These are phyloP conservation scores for Chiridota heheva DNA, from an alignment of 35 echinoderm and acorn worm genomes.

Conservation along the genomic window DNA sequence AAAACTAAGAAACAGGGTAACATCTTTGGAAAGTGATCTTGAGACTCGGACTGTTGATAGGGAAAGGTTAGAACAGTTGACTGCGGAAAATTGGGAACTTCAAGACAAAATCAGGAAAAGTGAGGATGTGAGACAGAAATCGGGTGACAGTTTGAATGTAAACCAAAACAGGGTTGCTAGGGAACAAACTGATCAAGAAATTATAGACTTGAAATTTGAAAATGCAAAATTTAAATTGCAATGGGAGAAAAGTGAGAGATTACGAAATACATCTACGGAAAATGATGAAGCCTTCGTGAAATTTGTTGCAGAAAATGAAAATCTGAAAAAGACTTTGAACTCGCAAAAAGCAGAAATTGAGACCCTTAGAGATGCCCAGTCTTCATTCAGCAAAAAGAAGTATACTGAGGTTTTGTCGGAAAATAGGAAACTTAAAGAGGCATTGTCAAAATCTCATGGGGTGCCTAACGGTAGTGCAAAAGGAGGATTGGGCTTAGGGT, in stretches of 20 bases:
- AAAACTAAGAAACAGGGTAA: slow-evolving; percentile 34
- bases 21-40: slow-evolving; percentile 33
- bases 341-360: slow-evolving; percentile 29
- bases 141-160: slow-evolving; percentile 10
- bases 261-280: slow-evolving; percentile 5
- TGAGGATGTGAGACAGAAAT: slow-evolving; percentile 17
- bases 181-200: slow-evolving; percentile 54
- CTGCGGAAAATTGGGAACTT: slow-evolving; percentile 49
- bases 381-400: slow-evolving; percentile 34
- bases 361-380: neutral
- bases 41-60: slow-evolving; percentile 25
- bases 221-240: slow-evolving; percentile 31
- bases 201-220: slow-evolving; percentile 42
- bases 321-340: slow-evolving; percentile 39
- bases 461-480: slow-evolving; percentile 29
- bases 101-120: slow-evolving; percentile 44
- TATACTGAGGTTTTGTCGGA: slow-evolving; percentile 61
- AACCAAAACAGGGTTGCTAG: slow-evolving; percentile 5
- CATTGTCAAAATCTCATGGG: neutral
- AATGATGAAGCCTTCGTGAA: slow-evolving; percentile 1
- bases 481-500: neutral
- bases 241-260: neutral
- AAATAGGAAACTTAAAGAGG: slow-evolving; percentile 71
- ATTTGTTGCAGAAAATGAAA: slow-evolving; percentile 28
- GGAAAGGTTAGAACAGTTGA: slow-evolving; percentile 42